Evolutionary conservation across 1,140 invertebrate species (phyloP).

Genomic region (Zaprionus lachaisei): DNA sequence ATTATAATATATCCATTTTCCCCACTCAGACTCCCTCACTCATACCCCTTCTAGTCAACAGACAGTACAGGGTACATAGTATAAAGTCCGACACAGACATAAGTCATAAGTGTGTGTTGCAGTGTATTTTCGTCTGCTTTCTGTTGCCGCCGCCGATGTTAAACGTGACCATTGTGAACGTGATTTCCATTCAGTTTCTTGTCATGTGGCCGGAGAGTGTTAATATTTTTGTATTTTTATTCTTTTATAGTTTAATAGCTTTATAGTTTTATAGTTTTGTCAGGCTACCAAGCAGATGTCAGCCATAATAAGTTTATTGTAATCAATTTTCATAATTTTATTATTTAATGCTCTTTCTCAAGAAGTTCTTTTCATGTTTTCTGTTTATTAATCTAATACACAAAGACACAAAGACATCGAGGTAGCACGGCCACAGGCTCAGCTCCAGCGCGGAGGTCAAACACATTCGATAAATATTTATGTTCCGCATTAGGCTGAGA

Average conservation of each 20-base stretch:
- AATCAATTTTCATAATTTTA: constrained; percentile 40
- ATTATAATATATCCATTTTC: too few species aligned
- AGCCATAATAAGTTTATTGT: constrained; percentile 40
- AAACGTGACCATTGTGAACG: constrained; percentile 66
- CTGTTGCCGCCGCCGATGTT: constrained; percentile 9
- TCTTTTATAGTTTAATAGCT: constrained; percentile 39
- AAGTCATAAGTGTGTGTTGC: constrained; percentile 45
- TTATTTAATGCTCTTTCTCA: constrained; percentile 21
- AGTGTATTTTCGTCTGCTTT: constrained; percentile 27
- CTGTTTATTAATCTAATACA: constrained; percentile 45
- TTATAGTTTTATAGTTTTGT: constrained; percentile 50
- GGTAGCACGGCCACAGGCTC: constrained; percentile 18
- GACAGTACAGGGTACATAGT: constrained; percentile 5
- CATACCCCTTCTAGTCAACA: background rate
- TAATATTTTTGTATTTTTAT: constrained; percentile 50
- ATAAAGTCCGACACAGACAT: background rate
- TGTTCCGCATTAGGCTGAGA: constrained; percentile 52
- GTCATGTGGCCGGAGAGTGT: constrained; percentile 53
- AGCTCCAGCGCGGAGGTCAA: constrained; percentile 34
- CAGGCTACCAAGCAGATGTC: constrained; percentile 29
- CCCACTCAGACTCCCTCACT: too few species aligned
- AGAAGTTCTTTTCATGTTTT: constrained; percentile 27
- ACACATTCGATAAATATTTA: constrained; percentile 71
- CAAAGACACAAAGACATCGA: background rate
- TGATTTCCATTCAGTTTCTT: constrained; percentile 36